phyloP scores from a whole-genome alignment of 2,113 vertebrate species.

The Pontoporia blainvillei region DNA sequence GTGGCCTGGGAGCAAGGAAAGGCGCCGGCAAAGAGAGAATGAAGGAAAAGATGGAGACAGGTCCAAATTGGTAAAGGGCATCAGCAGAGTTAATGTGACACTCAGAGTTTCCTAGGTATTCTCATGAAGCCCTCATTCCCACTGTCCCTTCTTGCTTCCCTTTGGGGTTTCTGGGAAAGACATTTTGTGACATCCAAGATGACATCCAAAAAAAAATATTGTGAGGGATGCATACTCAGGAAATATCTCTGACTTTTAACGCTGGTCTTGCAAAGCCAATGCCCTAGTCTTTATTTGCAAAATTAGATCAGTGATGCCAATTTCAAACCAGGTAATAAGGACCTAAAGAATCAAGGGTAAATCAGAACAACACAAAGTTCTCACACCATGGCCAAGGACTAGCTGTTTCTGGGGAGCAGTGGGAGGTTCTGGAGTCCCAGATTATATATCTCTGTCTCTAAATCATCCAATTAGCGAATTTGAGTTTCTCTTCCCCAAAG shows the following conservation, averaged over 20 bases:
- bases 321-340: neutral
- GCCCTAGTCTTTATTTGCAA: neutral
- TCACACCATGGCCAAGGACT: neutral
- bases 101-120: neutral
- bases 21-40: neutral
- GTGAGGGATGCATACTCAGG: neutral
- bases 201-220: neutral
- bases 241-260: slow-evolving; percentile 7
- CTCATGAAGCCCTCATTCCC: neutral
- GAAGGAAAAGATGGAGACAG: neutral
- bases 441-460: neutral
- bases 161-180: neutral
- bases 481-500: neutral
- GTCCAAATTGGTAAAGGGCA: neutral
- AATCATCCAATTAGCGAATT: neutral
- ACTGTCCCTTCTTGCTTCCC: neutral
- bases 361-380: neutral
- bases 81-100: neutral
- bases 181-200: neutral
- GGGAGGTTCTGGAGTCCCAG: neutral
- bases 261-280: neutral
- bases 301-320: neutral
- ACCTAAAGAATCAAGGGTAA: neutral
- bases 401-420: neutral
- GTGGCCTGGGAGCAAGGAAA: neutral